A percentile compares a stretch with the other conserved stretches of the same genome.
phyloP scores from a whole-genome alignment of 2,888 invertebrate species.

The Lomographa bimaculata region DNA sequence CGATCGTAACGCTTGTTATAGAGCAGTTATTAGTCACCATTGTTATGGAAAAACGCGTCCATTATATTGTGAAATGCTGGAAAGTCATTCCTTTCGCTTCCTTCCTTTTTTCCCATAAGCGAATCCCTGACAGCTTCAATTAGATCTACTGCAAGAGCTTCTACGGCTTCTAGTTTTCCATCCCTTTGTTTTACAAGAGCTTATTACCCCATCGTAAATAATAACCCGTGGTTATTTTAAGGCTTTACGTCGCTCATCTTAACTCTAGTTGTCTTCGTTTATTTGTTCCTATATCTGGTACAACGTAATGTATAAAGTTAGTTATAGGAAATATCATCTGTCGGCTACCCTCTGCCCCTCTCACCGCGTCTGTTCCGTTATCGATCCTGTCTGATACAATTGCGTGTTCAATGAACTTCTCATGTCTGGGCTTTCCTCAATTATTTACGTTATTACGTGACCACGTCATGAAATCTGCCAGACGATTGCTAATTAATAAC shows the following conservation, averaged over 20 bases:
- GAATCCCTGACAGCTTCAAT: slow-evolving; percentile 11
- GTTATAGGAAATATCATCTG: slow-evolving; percentile 5
- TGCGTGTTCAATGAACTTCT: slow-evolving; percentile 31
- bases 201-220: background rate
- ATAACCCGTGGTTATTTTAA: too few species aligned
- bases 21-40: slow-evolving; percentile 19
- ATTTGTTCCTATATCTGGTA: background rate
- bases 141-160: slow-evolving; percentile 1
- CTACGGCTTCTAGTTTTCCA: background rate
- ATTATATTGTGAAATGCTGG: slow-evolving; percentile 7
- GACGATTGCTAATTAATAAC: slow-evolving; percentile 9
- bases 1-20: slow-evolving; percentile 8
- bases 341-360: slow-evolving; percentile 13
- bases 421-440: slow-evolving; percentile 21
- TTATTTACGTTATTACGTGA: slow-evolving; percentile 5
- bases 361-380: slow-evolving; percentile 21
- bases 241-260: background rate
- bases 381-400: slow-evolving; percentile 33
- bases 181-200: slow-evolving; percentile 11
- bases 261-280: background rate
- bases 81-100: slow-evolving; percentile 10
- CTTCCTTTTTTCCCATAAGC: background rate
- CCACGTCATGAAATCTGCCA: slow-evolving; percentile 8
- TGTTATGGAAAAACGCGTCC: slow-evolving; percentile 18
- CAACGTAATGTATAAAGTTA: slow-evolving; percentile 2